These are phyloP conservation scores for Cirrhinus mrigala DNA, from an alignment of 2,797 vertebrate genomes.

Conservation along the genomic window DNA sequence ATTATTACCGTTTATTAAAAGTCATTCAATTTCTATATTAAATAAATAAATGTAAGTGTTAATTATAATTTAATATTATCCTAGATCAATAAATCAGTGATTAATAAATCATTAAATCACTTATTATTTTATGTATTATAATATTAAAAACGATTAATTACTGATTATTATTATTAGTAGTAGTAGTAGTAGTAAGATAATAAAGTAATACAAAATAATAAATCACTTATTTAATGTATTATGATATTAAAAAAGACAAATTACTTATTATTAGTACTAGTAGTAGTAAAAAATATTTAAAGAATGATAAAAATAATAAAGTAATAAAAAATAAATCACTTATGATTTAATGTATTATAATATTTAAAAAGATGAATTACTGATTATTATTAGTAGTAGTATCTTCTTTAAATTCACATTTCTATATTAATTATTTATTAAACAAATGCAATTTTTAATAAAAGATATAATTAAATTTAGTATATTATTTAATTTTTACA, in stretches of 20 bases:
- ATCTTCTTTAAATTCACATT: background rate
- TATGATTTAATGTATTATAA: too few species aligned
- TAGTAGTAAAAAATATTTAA: too few species aligned
- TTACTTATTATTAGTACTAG: too few species aligned
- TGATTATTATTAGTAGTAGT: background rate
- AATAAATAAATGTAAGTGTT: background rate
- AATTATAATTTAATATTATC: background rate
- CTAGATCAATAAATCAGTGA: background rate
- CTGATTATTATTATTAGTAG: background rate
- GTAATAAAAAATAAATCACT: too few species aligned
- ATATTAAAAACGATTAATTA: background rate
- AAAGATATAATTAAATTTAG: background rate
- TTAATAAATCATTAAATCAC: background rate
- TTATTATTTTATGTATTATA: background rate
- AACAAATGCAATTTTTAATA: background rate
- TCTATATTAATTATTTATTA: too few species aligned
- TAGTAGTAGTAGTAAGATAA: background rate
- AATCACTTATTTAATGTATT: too few species aligned
- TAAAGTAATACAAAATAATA: too few species aligned
- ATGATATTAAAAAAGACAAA: too few species aligned
- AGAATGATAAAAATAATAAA: too few species aligned
- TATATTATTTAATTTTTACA: background rate
- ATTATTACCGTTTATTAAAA: background rate
- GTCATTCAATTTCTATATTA: background rate
- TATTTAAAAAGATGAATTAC: too few species aligned